These are phyloP conservation scores for Mamestra configurata DNA, from an alignment of 1,140 invertebrate genomes.

Conservation along the genomic window DNA sequence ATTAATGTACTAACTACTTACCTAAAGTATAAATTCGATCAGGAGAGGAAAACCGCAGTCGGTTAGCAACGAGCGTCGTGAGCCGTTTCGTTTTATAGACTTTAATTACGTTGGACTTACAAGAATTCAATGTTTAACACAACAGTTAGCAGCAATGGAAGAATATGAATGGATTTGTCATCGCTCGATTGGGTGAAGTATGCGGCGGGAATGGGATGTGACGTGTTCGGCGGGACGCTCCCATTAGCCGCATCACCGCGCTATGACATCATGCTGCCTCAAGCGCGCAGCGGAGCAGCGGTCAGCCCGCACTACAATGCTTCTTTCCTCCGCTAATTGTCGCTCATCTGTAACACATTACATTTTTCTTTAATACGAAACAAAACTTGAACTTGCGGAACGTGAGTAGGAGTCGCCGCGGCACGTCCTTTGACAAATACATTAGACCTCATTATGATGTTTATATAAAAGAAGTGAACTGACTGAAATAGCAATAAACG, in stretches of 20 bases:
- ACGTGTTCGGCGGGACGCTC: constrained; percentile 76
- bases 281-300: constrained; percentile 58
- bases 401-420: not conserved
- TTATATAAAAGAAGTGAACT: constrained; percentile 59
- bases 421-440: constrained; percentile 22
- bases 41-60: constrained; percentile 41
- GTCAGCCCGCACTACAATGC: constrained; percentile 53
- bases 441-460: constrained; percentile 28
- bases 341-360: constrained; percentile 66
- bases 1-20: constrained; percentile 38
- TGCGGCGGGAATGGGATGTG: constrained; percentile 80
- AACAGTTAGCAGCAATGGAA: constrained; percentile 71
- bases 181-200: constrained; percentile 84
- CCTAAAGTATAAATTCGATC: constrained; percentile 36
- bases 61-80: not conserved
- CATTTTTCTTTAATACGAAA: constrained; percentile 17
- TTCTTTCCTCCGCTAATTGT: constrained; percentile 61
- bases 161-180: constrained; percentile 84
- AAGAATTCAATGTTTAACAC: constrained; percentile 68
- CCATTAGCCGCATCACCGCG: constrained; percentile 70
- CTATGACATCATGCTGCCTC: constrained; percentile 85
- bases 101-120: constrained; percentile 61
- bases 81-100: constrained; percentile 41
- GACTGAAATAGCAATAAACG: constrained; percentile 81
- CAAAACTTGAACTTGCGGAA: not conserved